Percentiles rank a stretch among this genome's conserved stretches.
These are phyloP conservation scores for Octomys mimax DNA, from an alignment of 2,797 vertebrate species.

Conservation along the genomic window DNA sequence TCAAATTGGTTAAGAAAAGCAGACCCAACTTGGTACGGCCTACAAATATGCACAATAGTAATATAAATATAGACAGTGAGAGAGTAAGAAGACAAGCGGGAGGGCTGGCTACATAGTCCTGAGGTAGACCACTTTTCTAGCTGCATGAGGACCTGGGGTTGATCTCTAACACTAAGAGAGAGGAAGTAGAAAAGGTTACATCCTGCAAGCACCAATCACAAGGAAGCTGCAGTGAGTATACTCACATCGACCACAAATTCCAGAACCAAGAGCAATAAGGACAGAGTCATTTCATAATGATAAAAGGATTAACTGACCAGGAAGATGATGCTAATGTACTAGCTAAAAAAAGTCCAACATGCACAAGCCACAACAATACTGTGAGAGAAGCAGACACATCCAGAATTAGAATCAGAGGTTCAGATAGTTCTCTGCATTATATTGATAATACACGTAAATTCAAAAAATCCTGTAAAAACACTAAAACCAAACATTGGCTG, in stretches of 20 bases:
- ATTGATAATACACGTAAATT: not conserved
- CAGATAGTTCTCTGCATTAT: conserved; percentile 34
- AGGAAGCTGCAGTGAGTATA: not conserved
- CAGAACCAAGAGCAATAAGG: not conserved
- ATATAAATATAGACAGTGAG: conserved; percentile 33
- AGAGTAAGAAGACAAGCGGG: not conserved
- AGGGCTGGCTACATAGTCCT: not conserved
- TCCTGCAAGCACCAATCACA: not conserved
- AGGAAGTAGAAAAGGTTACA: not conserved
- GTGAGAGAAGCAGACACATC: not conserved
- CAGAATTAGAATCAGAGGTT: not conserved
- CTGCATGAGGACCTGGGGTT: not conserved
- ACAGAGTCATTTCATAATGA: not conserved
- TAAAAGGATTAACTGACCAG: not conserved
- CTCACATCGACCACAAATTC: not conserved
- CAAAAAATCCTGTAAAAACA: not conserved
- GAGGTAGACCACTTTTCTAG: not conserved
- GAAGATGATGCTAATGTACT: not conserved
- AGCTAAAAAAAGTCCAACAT: not conserved
- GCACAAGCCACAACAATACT: not conserved
- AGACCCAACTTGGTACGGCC: not conserved
- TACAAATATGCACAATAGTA: not conserved
- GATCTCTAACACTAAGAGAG: not conserved
- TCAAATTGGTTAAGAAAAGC: not conserved
- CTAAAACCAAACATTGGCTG: not conserved